Percentiles rank a stretch among this genome's conserved stretches.
These are phyloP conservation scores for Malurus splendens DNA, from an alignment of 2,797 vertebrate genomes.

Conservation along the genomic window DNA sequence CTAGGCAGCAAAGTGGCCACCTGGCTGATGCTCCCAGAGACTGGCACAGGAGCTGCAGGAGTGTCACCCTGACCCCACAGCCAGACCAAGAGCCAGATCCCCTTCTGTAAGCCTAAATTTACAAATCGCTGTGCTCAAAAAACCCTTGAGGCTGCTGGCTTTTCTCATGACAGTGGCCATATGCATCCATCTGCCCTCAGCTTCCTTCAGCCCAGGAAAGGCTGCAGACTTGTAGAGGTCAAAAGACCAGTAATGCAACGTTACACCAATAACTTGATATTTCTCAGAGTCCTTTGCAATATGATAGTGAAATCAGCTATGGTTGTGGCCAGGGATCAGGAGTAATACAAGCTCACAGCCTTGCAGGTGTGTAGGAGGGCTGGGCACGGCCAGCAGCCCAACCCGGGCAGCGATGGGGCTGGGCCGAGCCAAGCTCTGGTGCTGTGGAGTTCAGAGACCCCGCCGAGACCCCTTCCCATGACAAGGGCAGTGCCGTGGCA, in stretches of 20 bases:
- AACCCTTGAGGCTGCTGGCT: neutral
- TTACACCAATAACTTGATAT: conserved; percentile 45
- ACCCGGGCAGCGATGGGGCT: neutral
- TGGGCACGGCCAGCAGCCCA: neutral
- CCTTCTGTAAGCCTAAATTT: neutral
- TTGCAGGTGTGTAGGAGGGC: neutral
- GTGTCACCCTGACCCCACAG: neutral
- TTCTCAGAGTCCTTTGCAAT: conserved; percentile 38
- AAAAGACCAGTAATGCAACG: conserved; percentile 37
- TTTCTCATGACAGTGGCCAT: neutral
- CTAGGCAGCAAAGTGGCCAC: conserved; percentile 55
- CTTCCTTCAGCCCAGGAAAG: neutral
- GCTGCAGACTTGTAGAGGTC: conserved; percentile 33
- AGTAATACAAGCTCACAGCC: conserved; percentile 26
- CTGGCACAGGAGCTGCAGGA: neutral
- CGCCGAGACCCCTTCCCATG: neutral
- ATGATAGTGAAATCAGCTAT: conserved; percentile 36
- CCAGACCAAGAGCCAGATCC: neutral
- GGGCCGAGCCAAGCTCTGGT: neutral
- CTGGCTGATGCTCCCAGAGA: conserved; percentile 11
- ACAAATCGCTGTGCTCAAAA: neutral
- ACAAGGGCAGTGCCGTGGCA: neutral
- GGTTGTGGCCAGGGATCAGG: neutral
- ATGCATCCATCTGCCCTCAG: neutral
- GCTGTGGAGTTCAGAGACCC: neutral